Conservation (phyloP, 2,888 invertebrate species). For the Zygogramma bicolorata region DNA sequence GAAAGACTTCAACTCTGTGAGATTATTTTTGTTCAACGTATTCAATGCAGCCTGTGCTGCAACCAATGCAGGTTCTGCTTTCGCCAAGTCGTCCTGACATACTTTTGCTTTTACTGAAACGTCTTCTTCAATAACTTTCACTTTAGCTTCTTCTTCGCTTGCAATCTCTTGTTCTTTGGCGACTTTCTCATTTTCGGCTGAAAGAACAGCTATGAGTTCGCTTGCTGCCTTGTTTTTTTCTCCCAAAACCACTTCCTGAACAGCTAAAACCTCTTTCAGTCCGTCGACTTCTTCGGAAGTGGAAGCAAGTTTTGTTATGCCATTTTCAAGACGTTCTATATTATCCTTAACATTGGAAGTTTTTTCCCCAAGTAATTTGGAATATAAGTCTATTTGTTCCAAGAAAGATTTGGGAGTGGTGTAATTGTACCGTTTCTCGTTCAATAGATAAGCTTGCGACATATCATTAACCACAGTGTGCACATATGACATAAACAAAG, state of each 20-base stretch:
- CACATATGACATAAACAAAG: conserved; percentile 91
- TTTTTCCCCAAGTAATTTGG: conserved; percentile 78
- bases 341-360: conserved; percentile 78
- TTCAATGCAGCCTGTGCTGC: conserved; percentile 93
- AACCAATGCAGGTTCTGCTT: conserved; percentile 90
- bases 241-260: conserved; percentile 76
- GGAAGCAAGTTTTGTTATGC: conserved; percentile 86
- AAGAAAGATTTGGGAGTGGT: conserved; percentile 97
- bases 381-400: conserved; percentile 89
- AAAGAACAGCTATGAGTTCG: conserved; percentile 86
- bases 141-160: conserved; percentile 89
- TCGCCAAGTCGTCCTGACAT: conserved; percentile 89
- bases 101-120: conserved; percentile 86
- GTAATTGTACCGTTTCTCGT: conserved; percentile 93
- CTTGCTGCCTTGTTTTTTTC: conserved; percentile 92
- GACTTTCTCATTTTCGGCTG: conserved; percentile 91
- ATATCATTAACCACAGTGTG: conserved; percentile 90
- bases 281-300: conserved; percentile 89
- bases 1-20: conserved; percentile 95
- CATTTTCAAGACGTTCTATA: conserved; percentile 86
- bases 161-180: conserved; percentile 86
- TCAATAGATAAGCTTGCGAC: conserved; percentile 82
- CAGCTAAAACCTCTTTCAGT: conserved; percentile 80
- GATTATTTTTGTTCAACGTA: conserved; percentile 91
- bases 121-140: conserved; percentile 89